These are phyloP conservation scores for Pelmatolapia mariae DNA, from an alignment of 2,113 vertebrate genomes.

Conservation along the genomic window DNA sequence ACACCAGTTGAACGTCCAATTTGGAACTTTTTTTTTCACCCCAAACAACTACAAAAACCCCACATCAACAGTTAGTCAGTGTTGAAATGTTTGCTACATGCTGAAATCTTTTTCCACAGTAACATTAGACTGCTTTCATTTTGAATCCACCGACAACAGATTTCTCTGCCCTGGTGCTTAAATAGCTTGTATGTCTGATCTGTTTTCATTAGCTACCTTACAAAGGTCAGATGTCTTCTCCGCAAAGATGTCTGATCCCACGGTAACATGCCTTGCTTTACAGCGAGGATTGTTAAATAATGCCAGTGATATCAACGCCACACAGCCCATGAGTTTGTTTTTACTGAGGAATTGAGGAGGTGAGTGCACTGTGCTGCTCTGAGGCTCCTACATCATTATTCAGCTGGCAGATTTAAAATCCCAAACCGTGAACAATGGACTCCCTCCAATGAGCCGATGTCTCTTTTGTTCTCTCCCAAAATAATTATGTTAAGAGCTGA, in stretches of 20 bases:
- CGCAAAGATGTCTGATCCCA: neutral
- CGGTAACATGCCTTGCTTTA: neutral
- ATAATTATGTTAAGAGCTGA: conserved; percentile 37
- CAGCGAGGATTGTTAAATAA: neutral
- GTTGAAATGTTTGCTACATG: neutral
- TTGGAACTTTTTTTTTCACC: neutral
- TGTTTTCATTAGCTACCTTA: neutral
- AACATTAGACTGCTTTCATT: neutral
- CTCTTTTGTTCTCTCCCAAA: conserved; percentile 36
- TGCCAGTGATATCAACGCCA: neutral
- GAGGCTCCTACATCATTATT: conserved; percentile 31
- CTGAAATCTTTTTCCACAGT: neutral
- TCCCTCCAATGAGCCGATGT: conserved; percentile 22
- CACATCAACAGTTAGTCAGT: neutral
- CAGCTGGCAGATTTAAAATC: conserved; percentile 31
- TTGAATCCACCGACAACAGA: neutral
- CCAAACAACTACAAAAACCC: neutral
- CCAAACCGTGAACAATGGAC: conserved; percentile 23
- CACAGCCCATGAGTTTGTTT: neutral
- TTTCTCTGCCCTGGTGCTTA: neutral
- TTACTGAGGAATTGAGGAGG: neutral
- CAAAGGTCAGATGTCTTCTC: neutral
- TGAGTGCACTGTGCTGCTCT: neutral
- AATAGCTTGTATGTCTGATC: neutral
- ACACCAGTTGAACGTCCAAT: neutral